Evolutionary conservation across 2,888 invertebrate genomes (phyloP).

Genomic region (Nemurella pictetii): DNA sequence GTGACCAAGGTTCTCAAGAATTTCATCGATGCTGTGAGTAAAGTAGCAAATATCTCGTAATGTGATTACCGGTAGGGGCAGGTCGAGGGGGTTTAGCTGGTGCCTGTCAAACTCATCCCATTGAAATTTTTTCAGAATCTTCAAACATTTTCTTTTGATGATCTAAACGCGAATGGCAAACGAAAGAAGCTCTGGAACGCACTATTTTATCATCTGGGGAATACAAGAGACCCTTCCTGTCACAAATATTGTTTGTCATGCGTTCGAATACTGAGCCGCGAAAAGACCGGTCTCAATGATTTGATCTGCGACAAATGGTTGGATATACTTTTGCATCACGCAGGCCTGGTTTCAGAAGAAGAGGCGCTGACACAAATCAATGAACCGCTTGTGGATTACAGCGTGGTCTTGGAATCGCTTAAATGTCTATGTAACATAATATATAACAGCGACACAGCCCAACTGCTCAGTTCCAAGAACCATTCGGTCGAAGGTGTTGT

Average conservation of each 20-base stretch:
- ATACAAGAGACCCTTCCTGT: conserved; percentile 53
- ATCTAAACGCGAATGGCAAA: conserved; percentile 58
- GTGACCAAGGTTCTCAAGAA: conserved; percentile 45
- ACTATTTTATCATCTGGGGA: conserved; percentile 62
- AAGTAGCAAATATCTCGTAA: conserved; percentile 15
- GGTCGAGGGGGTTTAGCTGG: conserved; percentile 19
- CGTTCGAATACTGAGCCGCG: conserved; percentile 73
- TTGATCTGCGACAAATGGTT: conserved; percentile 71
- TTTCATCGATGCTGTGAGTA: conserved; percentile 54
- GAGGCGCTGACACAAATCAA: conserved; percentile 37
- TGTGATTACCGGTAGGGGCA: conserved; percentile 7
- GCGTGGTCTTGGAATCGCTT: conserved; percentile 72
- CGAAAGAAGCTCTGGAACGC: conserved; percentile 64
- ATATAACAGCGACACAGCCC: conserved; percentile 70
- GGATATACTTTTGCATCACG: conserved; percentile 66
- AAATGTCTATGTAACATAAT: conserved; percentile 90
- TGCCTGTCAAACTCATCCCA: conserved; percentile 16
- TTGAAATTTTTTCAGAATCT: conserved; percentile 55
- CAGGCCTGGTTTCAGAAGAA: conserved; percentile 56
- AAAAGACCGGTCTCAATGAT: conserved; percentile 71
- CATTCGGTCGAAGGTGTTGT: conserved; percentile 72
- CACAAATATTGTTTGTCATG: conserved; percentile 62
- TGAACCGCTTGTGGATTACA: conserved; percentile 38
- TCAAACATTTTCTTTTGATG: conserved; percentile 64
- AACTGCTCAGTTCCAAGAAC: conserved; percentile 62